Percentiles rank a stretch among this genome's conserved stretches.
Conservation (phyloP, 2,113 vertebrate genomes). For the Thryonomys swinderianus region DNA sequence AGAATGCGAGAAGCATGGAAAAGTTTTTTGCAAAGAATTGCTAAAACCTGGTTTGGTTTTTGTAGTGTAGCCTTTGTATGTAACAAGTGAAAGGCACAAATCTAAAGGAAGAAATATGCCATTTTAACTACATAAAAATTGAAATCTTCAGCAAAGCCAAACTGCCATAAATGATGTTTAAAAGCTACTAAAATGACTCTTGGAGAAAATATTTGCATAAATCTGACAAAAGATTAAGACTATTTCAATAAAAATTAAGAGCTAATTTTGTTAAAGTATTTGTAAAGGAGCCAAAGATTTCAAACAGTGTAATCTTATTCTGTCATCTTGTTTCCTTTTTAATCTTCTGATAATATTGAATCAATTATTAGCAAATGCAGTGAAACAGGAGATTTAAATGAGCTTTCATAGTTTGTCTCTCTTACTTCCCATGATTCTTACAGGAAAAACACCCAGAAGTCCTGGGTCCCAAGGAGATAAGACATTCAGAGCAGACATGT, state of each 20-base stretch:
- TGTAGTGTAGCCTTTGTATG: neutral
- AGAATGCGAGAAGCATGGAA: neutral
- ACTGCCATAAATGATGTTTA: constrained; percentile 16
- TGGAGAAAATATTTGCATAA: constrained; percentile 30
- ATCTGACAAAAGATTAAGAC: constrained; percentile 40
- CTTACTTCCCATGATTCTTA: neutral
- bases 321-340: neutral
- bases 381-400: neutral
- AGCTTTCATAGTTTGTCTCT: neutral
- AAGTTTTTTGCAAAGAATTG: neutral
- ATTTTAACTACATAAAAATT: constrained; percentile 54
- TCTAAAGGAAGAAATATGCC: neutral
- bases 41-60: neutral
- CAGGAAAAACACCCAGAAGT: neutral
- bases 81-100: neutral
- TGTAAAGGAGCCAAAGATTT: constrained; percentile 22
- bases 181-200: constrained; percentile 22
- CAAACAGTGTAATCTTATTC: neutral
- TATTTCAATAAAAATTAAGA: constrained; percentile 43
- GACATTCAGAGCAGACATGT: neutral
- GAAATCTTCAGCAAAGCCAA: constrained; percentile 11
- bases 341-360: neutral
- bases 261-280: constrained; percentile 13
- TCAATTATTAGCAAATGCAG: neutral
- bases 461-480: neutral